Evolutionary conservation across 2,888 invertebrate genomes (phyloP), one percentile per base, ranked within the genome.

Genomic region (Microplitis deprimator): DNA sequence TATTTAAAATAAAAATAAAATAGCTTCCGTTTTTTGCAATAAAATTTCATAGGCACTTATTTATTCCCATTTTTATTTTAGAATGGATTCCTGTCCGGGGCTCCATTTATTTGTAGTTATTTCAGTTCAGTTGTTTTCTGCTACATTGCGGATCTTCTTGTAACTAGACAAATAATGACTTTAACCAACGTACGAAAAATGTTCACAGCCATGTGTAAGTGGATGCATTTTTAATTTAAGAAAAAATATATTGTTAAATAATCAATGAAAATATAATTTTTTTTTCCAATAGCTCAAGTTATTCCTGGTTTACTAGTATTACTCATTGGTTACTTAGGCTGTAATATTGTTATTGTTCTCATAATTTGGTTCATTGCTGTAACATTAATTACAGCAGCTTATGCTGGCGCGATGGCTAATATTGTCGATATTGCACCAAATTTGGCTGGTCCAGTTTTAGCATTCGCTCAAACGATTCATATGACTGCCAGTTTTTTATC

Each of bases 391-490:
- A 94, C 94, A 20, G 94, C 94, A 10, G 92, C 94, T 0, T 94
- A 94, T 86, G 94, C 94, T 4, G 94, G 94, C 60, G 94, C 94
- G 4, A 94, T 95, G 93, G 94, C 94, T 0, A 95, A 93, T 84
- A 93, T 95, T 80, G 94, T 95, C 16, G 95, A 95, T 87, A 93
- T 95, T 78, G 94, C 95, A 0, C 95, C 95, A n/a, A 94, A 95
- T 90, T 93, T 94, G 83, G 95, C 95, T 73, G 95, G 93, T 73
- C 94, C 94, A 50, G 93, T 94, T 68, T 88, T 94, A 81, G 94
- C 94, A 13, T 94, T 94, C 87, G 94, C 94, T 82, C 94, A 94
- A 90, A 94, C 94, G n/a, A 94, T 94, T 83, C 94, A 94, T 88
- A 94, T 94, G 94, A 92, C 93, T 10, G 94, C 94, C 40, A 94